Conservation (phyloP, 2,888 invertebrate species). For the Parnassius smintheus region DNA sequence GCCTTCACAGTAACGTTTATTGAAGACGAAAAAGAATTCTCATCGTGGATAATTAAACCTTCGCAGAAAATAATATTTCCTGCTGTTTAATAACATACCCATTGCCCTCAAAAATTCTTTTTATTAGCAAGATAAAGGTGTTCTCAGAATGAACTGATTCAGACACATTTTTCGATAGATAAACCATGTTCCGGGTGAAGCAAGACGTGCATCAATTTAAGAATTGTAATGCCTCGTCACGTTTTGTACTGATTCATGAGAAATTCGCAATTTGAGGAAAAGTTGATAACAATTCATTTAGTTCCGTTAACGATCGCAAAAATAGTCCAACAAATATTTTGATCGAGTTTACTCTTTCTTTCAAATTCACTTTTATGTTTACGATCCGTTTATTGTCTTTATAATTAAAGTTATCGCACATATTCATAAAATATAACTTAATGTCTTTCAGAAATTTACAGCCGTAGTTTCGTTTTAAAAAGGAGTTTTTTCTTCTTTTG, state of each 20-base stretch:
- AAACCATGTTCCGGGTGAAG: slow-evolving; percentile 33
- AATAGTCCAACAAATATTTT: slow-evolving; percentile 5
- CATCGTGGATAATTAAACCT: too few relatives aligned
- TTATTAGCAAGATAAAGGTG: slow-evolving; percentile 10
- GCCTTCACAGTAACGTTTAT: too few relatives aligned
- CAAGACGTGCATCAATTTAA: slow-evolving; percentile 22
- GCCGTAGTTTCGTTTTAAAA: neutral
- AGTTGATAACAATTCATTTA: slow-evolving; percentile 14
- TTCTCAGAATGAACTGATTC: slow-evolving; percentile 18
- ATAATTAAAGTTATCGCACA: neutral
- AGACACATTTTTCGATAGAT: slow-evolving; percentile 30
- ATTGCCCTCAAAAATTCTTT: slow-evolving; percentile 9
- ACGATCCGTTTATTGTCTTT: slow-evolving; percentile 1
- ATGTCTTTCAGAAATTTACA: too few relatives aligned
- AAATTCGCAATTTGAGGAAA: slow-evolving; percentile 24
- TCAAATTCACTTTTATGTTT: slow-evolving; percentile 5
- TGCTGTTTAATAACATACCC: neutral
- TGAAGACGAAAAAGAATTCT: too few relatives aligned
- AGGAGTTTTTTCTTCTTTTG: too few relatives aligned
- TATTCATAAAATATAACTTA: too few relatives aligned
- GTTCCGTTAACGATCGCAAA: slow-evolving; percentile 12
- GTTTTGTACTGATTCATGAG: slow-evolving; percentile 26
- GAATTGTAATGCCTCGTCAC: slow-evolving; percentile 24
- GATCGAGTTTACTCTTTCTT: neutral
- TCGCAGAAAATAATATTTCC: too few relatives aligned